These are phyloP conservation scores for Ditylenchus weischeri DNA, from an alignment of 2,888 invertebrate species.

Conservation along the genomic window DNA sequence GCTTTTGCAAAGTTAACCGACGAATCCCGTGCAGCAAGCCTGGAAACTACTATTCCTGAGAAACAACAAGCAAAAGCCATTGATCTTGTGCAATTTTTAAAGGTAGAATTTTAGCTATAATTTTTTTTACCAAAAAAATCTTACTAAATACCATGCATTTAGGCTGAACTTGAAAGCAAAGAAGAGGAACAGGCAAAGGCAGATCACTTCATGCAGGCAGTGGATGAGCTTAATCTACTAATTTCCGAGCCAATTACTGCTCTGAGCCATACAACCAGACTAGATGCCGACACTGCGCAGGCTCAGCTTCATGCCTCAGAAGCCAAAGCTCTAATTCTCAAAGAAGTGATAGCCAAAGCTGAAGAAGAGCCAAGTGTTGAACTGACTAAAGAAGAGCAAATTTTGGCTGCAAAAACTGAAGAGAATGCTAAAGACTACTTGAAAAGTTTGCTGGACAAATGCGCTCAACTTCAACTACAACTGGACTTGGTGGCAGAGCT, in stretches of 20 bases:
- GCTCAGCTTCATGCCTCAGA: neutral
- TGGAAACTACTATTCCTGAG: neutral
- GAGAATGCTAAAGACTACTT: neutral
- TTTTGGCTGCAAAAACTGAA: neutral
- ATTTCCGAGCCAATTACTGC: neutral
- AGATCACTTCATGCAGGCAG: neutral
- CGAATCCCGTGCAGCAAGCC: neutral
- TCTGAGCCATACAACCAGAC: neutral
- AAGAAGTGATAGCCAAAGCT: neutral
- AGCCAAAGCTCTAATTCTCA: neutral
- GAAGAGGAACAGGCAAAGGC: neutral
- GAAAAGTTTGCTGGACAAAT: neutral
- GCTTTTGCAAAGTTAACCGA: neutral
- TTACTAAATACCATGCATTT: neutral
- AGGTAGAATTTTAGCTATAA: neutral
- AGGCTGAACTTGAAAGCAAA: conserved; percentile 2
- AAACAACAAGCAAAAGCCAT: neutral
- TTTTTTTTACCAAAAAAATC: neutral
- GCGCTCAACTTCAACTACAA: neutral
- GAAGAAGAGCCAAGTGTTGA: neutral
- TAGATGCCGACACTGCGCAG: neutral
- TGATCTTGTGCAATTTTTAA: neutral
- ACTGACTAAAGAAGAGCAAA: neutral
- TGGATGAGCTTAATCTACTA: neutral
- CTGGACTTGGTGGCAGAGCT: neutral